phyloP scores from a whole-genome alignment of 2,113 vertebrate genomes.

The Equus przewalskii region DNA sequence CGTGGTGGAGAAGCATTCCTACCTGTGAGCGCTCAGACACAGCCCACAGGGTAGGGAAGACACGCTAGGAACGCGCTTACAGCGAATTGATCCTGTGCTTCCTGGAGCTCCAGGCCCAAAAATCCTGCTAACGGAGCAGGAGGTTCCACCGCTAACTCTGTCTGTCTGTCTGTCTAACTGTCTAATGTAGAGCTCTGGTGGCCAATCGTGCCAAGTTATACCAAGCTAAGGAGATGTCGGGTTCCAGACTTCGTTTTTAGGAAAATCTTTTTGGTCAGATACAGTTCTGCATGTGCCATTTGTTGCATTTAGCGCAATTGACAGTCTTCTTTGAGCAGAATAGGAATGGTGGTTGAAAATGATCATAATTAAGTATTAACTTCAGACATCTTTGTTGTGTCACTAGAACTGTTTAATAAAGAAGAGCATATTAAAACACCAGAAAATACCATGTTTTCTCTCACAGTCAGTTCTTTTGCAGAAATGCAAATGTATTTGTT shows the following conservation, averaged over 20 bases:
- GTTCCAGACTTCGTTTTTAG: neutral
- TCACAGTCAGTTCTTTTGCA: constrained; percentile 8
- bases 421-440: neutral
- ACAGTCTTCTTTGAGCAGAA: constrained; percentile 1
- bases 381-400: constrained; percentile 5
- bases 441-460: neutral
- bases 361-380: neutral
- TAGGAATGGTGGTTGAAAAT: constrained; percentile 6
- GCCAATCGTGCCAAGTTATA: neutral
- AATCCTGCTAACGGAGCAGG: neutral
- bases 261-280: neutral
- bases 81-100: neutral
- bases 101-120: neutral
- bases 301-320: neutral
- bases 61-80: neutral
- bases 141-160: neutral
- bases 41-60: neutral
- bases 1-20: neutral
- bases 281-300: neutral
- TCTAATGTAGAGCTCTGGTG: neutral
- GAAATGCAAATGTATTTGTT: constrained; percentile 40
- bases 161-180: neutral
- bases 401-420: constrained; percentile 21
- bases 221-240: neutral
- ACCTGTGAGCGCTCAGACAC: neutral